A percentile compares a stretch with the other conserved stretches of the same genome.
phyloP scores from a whole-genome alignment of 2,888 invertebrate species.

The Cryptocheilus praepositus region DNA sequence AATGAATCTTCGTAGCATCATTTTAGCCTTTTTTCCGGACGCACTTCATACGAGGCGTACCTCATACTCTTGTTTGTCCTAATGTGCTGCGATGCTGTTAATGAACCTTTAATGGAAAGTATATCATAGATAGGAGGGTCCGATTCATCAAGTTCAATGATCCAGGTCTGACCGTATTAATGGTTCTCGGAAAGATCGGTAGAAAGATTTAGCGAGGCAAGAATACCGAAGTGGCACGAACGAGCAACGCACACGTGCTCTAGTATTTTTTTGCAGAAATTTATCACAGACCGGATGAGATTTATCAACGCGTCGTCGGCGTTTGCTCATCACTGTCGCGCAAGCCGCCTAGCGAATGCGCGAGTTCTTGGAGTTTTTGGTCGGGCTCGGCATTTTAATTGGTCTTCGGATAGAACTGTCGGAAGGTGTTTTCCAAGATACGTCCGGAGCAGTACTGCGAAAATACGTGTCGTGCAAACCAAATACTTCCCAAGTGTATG shows the following conservation, averaged over 20 bases:
- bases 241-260: slow-evolving; percentile 48
- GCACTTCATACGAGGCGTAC: slow-evolving; percentile 34
- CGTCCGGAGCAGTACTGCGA: slow-evolving; percentile 13
- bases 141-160: slow-evolving; percentile 46
- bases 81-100: too few relatives aligned
- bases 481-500: too few relatives aligned
- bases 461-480: slow-evolving; percentile 15
- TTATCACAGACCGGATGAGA: slow-evolving; percentile 59
- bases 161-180: slow-evolving; percentile 35
- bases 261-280: slow-evolving; percentile 53
- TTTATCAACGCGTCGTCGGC: slow-evolving; percentile 56
- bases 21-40: neutral
- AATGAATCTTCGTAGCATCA: too few relatives aligned
- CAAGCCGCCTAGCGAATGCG: neutral
- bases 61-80: too few relatives aligned
- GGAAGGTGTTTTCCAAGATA: slow-evolving; percentile 51
- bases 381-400: slow-evolving; percentile 51
- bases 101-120: too few relatives aligned
- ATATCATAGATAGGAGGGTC: slow-evolving; percentile 1
- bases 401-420: slow-evolving; percentile 44
- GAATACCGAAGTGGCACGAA: slow-evolving; percentile 15
- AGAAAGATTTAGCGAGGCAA: slow-evolving; percentile 27
- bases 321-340: slow-evolving; percentile 48
- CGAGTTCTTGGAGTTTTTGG: slow-evolving; percentile 42
- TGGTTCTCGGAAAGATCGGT: slow-evolving; percentile 46